These are phyloP conservation scores for Amyelois transitella DNA, from an alignment of 1,140 invertebrate genomes.

Conservation along the genomic window DNA sequence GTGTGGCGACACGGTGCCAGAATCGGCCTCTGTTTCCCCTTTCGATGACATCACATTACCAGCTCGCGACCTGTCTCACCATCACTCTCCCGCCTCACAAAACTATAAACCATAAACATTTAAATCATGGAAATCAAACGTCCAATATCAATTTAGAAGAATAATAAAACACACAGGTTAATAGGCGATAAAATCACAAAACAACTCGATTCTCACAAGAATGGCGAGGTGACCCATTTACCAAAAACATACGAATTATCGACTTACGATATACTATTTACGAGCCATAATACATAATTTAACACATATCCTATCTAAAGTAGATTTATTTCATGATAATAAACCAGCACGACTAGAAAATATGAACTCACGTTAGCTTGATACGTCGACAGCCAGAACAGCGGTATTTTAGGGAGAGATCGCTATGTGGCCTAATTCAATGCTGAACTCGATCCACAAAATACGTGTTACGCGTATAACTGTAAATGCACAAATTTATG, in stretches of 20 bases:
- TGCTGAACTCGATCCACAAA: conserved; percentile 74
- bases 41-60: conserved; percentile 74
- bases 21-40: conserved; percentile 74
- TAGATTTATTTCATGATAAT: conserved; percentile 11
- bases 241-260: conserved; percentile 69
- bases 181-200: conserved; percentile 22
- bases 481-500: conserved; percentile 70
- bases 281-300: conserved; percentile 44
- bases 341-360: conserved; percentile 27
- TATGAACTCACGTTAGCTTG: conserved; percentile 52
- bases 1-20: conserved; percentile 71
- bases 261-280: conserved; percentile 61
- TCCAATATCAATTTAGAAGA: background rate
- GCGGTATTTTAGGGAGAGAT: conserved; percentile 76
- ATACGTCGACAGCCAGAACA: conserved; percentile 75
- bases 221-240: conserved; percentile 74
- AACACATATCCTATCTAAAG: conserved; percentile 29
- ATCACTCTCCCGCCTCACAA: conserved; percentile 66
- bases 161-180: background rate
- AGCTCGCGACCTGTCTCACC: conserved; percentile 58
- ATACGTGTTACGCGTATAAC: conserved; percentile 74
- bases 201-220: conserved; percentile 47
- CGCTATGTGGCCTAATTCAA: conserved; percentile 76
- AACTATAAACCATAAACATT: conserved; percentile 47
- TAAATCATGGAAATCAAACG: background rate